Evolutionary conservation across 2,888 invertebrate species (phyloP).

Genomic region (Chrysomela aeneicollis): DNA sequence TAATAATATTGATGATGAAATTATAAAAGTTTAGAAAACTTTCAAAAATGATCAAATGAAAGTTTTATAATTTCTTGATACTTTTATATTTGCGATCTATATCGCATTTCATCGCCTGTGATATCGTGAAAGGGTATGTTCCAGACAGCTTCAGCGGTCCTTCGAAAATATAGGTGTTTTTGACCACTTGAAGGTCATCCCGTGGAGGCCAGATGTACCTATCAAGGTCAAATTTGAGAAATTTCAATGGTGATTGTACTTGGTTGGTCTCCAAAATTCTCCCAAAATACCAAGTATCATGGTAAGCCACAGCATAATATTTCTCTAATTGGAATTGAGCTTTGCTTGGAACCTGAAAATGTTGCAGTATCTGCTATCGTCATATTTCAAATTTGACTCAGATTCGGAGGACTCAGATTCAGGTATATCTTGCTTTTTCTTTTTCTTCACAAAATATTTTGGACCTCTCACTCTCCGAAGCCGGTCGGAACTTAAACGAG

Average conservation of each 20-base stretch:
- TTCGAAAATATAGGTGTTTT: no score
- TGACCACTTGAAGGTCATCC: no score
- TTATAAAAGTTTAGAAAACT: no score
- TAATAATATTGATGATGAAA: no score
- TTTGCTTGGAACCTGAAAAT: neutral
- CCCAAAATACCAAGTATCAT: neutral
- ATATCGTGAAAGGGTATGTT: no score
- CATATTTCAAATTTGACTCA: neutral
- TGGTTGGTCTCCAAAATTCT: neutral
- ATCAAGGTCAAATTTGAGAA: neutral
- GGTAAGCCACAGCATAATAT: neutral
- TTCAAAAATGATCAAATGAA: no score
- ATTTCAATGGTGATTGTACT: neutral
- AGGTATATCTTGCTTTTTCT: neutral
- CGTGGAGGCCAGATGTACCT: no score
- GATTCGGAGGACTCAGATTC: neutral
- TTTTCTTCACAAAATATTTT: neutral
- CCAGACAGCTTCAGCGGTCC: no score
- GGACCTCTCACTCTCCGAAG: slow-evolving; percentile 5
- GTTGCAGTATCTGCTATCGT: no score
- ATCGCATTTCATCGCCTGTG: no score
- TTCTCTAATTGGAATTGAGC: neutral
- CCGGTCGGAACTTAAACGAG: neutral
- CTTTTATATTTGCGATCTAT: no score
- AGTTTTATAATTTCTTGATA: no score